Evolutionary conservation across 2,113 vertebrate genomes (phyloP).

Genomic region (Trogon surrucura): DNA sequence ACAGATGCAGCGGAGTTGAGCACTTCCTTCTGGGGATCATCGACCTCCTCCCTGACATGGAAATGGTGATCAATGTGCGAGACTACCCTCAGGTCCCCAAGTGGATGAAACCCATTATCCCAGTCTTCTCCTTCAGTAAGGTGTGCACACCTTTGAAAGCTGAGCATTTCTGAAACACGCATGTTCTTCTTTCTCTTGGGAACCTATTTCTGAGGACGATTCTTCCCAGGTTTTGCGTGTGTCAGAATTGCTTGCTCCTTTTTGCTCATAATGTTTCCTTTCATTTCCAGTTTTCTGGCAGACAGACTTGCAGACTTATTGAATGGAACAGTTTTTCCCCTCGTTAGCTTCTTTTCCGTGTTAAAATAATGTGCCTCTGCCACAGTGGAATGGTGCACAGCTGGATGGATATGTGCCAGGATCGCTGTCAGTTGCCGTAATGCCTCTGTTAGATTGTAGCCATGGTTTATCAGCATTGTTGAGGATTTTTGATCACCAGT

Average conservation of each 20-base stretch:
- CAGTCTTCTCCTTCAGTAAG: constrained; percentile 98
- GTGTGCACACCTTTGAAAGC: constrained; percentile 65
- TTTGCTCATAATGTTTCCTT: neutral
- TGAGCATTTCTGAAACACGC: neutral
- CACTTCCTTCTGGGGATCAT: constrained; percentile 92
- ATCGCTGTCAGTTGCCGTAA: neutral
- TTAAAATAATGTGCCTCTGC: neutral
- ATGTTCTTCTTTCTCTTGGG: neutral
- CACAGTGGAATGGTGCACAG: neutral
- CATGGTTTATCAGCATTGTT: neutral
- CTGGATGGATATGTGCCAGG: neutral
- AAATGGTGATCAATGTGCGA: constrained; percentile 94
- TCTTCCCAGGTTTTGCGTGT: neutral
- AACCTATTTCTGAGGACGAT: neutral
- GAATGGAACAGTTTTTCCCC: neutral
- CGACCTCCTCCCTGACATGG: constrained; percentile 87
- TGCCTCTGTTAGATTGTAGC: neutral
- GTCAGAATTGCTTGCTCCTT: neutral
- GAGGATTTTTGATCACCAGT: neutral
- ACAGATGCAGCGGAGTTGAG: constrained; percentile 93
- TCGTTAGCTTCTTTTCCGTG: constrained; percentile 12
- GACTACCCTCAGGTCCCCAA: constrained; percentile 94
- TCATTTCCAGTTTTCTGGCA: neutral
- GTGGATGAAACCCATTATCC: constrained; percentile 88
- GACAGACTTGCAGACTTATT: neutral